phyloP scores from a whole-genome alignment of 1,140 invertebrate genomes.

The Magallana angulata region DNA sequence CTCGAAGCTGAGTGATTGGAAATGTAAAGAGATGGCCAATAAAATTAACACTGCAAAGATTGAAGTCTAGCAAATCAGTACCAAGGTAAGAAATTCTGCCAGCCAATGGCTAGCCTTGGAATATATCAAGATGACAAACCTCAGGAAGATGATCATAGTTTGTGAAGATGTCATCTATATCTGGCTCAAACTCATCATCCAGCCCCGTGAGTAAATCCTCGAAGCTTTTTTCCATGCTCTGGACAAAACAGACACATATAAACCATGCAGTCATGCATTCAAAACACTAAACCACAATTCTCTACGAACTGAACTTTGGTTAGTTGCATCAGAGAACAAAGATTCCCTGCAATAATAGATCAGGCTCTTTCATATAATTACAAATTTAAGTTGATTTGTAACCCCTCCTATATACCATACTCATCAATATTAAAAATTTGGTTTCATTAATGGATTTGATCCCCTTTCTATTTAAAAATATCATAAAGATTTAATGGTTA shows the following conservation, averaged over 20 bases:
- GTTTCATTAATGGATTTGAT: no score
- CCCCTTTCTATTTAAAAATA: no score
- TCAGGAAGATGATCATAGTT: conserved; percentile 53
- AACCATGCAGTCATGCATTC: conserved; percentile 23
- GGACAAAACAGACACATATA: conserved; percentile 28
- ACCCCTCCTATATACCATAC: no score
- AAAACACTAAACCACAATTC: neutral
- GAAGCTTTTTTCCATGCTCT: conserved; percentile 58
- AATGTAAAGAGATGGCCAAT: no score
- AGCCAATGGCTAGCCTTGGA: neutral
- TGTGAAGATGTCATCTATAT: conserved; percentile 56
- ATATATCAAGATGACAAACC: conserved; percentile 36
- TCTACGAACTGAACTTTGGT: neutral
- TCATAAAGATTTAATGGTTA: no score
- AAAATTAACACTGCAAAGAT: no score
- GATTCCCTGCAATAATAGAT: no score
- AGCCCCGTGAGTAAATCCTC: conserved; percentile 58
- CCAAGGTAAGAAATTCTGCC: neutral
- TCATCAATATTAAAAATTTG: no score
- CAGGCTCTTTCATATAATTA: no score
- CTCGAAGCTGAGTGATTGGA: no score
- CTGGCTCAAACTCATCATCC: conserved; percentile 49
- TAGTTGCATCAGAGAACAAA: neutral
- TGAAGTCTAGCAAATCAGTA: neutral
- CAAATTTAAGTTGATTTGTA: no score